Evolutionary conservation across 2,888 invertebrate genomes (phyloP).

Genomic region (Psylliodes chrysocephalus): DNA sequence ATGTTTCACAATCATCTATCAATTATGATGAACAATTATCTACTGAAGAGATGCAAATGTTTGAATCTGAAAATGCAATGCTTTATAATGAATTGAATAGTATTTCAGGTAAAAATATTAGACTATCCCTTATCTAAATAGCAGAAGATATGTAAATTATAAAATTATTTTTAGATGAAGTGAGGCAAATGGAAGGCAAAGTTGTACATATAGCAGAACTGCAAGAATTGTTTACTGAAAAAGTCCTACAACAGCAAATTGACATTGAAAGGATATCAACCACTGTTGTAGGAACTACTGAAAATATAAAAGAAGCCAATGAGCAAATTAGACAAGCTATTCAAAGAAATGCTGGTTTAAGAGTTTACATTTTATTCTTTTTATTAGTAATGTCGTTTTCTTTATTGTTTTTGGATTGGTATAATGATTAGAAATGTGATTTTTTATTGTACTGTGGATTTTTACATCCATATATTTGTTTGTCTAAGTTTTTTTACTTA

Average conservation of each 20-base stretch:
- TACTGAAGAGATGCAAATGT: constrained; percentile 91
- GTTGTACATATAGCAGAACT: constrained; percentile 95
- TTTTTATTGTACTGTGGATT: constrained; percentile 6
- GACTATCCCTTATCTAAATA: too few relatives aligned
- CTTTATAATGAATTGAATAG: constrained; percentile 88
- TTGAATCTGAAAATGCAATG: constrained; percentile 90
- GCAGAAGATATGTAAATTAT: too few relatives aligned
- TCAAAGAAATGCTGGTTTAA: constrained; percentile 93
- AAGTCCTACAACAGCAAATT: constrained; percentile 91
- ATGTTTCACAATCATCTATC: constrained; percentile 33
- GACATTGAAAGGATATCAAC: constrained; percentile 92
- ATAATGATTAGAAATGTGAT: constrained; percentile 76
- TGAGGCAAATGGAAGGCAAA: constrained; percentile 88
- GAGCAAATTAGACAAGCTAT: constrained; percentile 97
- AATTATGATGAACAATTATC: constrained; percentile 75
- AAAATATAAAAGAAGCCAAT: constrained; percentile 96
- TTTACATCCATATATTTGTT: too few relatives aligned
- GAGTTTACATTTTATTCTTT: constrained; percentile 95
- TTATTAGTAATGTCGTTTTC: constrained; percentile 95
- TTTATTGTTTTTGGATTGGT: constrained; percentile 97
- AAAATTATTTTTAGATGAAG: constrained; percentile 89
- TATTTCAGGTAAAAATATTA: constrained; percentile 64
- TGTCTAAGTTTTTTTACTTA: too few relatives aligned
- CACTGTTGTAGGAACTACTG: constrained; percentile 90
- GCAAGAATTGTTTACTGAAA: constrained; percentile 97